phyloP scores from a whole-genome alignment of 2,113 vertebrate genomes.

The Oostethus manadensis region DNA sequence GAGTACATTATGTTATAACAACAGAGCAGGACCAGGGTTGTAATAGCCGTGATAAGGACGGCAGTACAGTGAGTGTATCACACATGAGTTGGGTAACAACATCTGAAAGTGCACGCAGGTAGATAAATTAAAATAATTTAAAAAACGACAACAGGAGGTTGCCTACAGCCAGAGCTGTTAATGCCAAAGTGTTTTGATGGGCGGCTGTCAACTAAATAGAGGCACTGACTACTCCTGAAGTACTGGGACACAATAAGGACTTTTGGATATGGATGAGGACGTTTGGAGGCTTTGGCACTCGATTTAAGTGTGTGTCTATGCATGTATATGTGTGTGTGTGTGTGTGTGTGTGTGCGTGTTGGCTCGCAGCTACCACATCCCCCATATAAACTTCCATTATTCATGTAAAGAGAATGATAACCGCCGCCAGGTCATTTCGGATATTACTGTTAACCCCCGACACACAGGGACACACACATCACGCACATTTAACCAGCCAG shows the following conservation, averaged over 20 bases:
- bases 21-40: too few species aligned
- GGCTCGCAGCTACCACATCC: constrained; percentile 51
- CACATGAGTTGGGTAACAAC: too few species aligned
- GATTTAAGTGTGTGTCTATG: constrained; percentile 1
- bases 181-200: too few species aligned
- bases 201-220: too few species aligned
- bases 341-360: constrained; percentile 7
- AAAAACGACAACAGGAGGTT: too few species aligned
- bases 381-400: constrained; percentile 70
- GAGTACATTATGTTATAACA: too few species aligned
- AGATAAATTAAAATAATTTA: too few species aligned
- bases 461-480: not conserved
- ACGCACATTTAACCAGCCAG: too few species aligned
- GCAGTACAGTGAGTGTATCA: too few species aligned
- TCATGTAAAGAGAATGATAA: constrained; percentile 65
- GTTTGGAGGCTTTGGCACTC: constrained; percentile 45
- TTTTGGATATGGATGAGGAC: constrained; percentile 24
- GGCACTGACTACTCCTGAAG: not conserved
- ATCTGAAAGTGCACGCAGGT: too few species aligned
- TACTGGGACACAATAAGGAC: not conserved
- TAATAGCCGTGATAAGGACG: too few species aligned
- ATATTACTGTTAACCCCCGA: constrained; percentile 67
- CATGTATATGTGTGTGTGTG: constrained; percentile 3
- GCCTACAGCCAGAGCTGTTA: too few species aligned
- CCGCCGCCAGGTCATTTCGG: constrained; percentile 53